These are phyloP conservation scores for Gobio gobio DNA, from an alignment of 2,113 vertebrate genomes.

Conservation along the genomic window DNA sequence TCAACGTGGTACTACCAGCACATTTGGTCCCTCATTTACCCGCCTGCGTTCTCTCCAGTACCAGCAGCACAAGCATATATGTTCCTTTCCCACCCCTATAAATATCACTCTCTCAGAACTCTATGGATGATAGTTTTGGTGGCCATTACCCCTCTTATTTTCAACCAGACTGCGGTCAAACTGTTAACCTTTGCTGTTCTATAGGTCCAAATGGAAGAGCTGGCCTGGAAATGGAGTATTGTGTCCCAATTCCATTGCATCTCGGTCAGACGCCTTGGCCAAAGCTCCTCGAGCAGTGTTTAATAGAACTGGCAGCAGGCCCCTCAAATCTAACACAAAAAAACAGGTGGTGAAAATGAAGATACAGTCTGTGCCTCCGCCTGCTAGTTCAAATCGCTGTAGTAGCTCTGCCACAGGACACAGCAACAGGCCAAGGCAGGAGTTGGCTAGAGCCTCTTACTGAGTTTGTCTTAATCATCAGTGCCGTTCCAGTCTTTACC, in stretches of 20 bases:
- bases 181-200: slow-evolving; percentile 23
- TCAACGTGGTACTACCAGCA: slow-evolving; percentile 22
- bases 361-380: slow-evolving; percentile 72
- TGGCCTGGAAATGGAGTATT: slow-evolving; percentile 30
- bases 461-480: slow-evolving; percentile 50
- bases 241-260: slow-evolving; percentile 44
- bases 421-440: slow-evolving; percentile 27
- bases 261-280: slow-evolving; percentile 9
- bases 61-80: slow-evolving; percentile 19
- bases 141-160: slow-evolving; percentile 34
- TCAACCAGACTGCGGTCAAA: slow-evolving; percentile 25
- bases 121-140: not conserved
- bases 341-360: slow-evolving; percentile 81
- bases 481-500: slow-evolving; percentile 32
- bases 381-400: slow-evolving; percentile 69
- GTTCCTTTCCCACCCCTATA: not conserved
- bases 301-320: slow-evolving; percentile 85
- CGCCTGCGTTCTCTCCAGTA: not conserved
- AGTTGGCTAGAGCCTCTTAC: slow-evolving; percentile 27
- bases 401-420: slow-evolving; percentile 53
- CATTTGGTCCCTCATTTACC: not conserved
- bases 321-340: slow-evolving; percentile 67
- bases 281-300: slow-evolving; percentile 74
- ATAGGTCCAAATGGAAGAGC: slow-evolving; percentile 19
- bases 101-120: slow-evolving; percentile 19